These are phyloP conservation scores for Eira barbara DNA, from an alignment of 2,113 vertebrate genomes.

Conservation along the genomic window DNA sequence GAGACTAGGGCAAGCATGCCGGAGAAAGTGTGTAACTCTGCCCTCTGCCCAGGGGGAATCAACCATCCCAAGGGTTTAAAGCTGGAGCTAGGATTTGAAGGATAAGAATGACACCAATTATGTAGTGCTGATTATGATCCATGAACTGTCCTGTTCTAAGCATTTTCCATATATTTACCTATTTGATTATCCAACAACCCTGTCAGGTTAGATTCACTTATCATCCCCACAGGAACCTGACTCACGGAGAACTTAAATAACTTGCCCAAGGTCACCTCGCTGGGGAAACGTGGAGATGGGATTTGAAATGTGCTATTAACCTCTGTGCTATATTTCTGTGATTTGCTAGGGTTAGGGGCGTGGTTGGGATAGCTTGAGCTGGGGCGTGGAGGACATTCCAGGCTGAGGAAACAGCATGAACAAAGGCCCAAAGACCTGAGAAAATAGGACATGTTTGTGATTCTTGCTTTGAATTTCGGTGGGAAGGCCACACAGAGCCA, in stretches of 20 bases:
- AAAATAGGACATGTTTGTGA: neutral
- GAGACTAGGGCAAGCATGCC: neutral
- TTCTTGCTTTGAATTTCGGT: conserved; percentile 5
- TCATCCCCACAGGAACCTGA: neutral
- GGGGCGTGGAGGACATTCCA: neutral
- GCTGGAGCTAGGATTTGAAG: neutral
- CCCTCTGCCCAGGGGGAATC: neutral
- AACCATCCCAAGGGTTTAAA: neutral
- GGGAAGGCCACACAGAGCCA: neutral
- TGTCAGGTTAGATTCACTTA: neutral
- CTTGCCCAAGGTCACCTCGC: neutral
- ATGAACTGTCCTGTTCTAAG: neutral
- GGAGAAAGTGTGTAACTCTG: neutral
- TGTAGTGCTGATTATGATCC: neutral
- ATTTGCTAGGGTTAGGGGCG: neutral
- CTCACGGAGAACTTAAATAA: neutral
- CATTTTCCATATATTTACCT: neutral
- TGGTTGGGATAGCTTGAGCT: too few relatives aligned
- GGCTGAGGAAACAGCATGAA: neutral
- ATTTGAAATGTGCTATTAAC: neutral
- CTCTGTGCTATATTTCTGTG: neutral
- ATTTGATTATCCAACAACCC: neutral
- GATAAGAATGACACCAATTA: neutral
- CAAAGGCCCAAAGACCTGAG: neutral
- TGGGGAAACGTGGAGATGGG: neutral